Evolutionary conservation across 2,797 vertebrate genomes (phyloP), one percentile per base, ranked within the genome.

Genomic region (Geotrypetes seraphini): DNA sequence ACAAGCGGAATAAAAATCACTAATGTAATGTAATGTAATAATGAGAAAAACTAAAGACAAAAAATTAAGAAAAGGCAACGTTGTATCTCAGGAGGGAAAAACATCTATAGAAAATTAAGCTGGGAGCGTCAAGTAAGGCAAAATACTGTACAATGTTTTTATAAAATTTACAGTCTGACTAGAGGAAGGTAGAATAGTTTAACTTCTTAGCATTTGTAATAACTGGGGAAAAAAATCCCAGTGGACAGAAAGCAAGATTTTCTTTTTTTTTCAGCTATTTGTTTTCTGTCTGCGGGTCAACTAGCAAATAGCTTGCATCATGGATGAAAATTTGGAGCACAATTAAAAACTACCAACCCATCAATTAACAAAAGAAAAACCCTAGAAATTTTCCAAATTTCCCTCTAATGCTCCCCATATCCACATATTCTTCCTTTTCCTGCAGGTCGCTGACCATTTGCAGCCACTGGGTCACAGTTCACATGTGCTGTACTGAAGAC

Each of bases 111-210:
- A 50, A 53, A 55, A 66, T 44, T 45, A 45, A 53, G 60, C 57
- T 49, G 55, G 61, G 53, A 48, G 67, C 63, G 16, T 62, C 47
- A 45, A 62, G 58, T 52, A 71, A 63, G 39, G 57, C 25, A 66
- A 41, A n/a, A n/a, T n/a, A n/a, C n/a, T n/a, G n/a, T n/a, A n/a
- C n/a, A n/a, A n/a, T n/a, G n/a, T n/a, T n/a, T n/a, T n/a, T n/a
- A 36, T 20, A 62, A 56, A 48, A 60, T 57, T 56, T 4, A 25
- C 47, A 50, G 55, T 25, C 38, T 43, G 41, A 36, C 60, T 50
- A 47, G 64, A 63, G 60, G 37, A 50, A 46, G 19, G 25, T 37
- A 22, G 44, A 67, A 57, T 62, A 28, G 44, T 60, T 34, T 32
- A n/a, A n/a, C n/a, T n/a, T n/a, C n/a, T n/a, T 47, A 22, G 37